These are phyloP conservation scores for Drosophila neocordata DNA, from an alignment of 1,140 invertebrate species.

Conservation along the genomic window DNA sequence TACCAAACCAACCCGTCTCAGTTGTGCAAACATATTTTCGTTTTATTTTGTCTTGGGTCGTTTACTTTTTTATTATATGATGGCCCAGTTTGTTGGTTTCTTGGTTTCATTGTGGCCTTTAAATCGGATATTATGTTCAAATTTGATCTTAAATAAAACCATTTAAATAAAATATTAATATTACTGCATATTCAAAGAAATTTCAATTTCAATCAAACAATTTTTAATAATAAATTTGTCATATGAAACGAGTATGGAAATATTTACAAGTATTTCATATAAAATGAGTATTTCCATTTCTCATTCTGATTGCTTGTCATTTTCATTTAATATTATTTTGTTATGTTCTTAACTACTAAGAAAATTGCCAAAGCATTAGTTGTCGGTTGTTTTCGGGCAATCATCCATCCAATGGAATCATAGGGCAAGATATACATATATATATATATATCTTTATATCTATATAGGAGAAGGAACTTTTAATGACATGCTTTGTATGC, in stretches of 20 bases:
- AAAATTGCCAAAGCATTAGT: conserved; percentile 49
- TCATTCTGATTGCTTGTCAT: neutral
- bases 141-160: neutral
- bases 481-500: conserved; percentile 78
- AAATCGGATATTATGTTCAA: conserved; percentile 33
- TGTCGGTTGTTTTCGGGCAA: conserved; percentile 30
- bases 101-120: conserved; percentile 32
- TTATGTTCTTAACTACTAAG: conserved; percentile 31
- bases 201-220: too few relatives aligned
- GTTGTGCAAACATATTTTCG: conserved; percentile 75
- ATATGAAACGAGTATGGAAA: neutral
- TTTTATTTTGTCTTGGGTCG: conserved; percentile 70
- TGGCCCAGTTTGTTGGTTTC: conserved; percentile 47
- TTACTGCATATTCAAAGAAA: too few relatives aligned
- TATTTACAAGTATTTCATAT: neutral
- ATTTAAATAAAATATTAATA: too few relatives aligned
- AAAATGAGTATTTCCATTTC: neutral
- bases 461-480: conserved; percentile 50
- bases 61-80: conserved; percentile 56
- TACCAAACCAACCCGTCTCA: conserved; percentile 40
- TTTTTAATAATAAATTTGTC: neutral
- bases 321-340: conserved; percentile 10
- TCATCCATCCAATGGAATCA: conserved; percentile 28
- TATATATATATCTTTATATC: neutral
- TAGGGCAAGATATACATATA: neutral